These are phyloP conservation scores for Canis aureus DNA, from an alignment of 2,113 vertebrate species.

Conservation along the genomic window DNA sequence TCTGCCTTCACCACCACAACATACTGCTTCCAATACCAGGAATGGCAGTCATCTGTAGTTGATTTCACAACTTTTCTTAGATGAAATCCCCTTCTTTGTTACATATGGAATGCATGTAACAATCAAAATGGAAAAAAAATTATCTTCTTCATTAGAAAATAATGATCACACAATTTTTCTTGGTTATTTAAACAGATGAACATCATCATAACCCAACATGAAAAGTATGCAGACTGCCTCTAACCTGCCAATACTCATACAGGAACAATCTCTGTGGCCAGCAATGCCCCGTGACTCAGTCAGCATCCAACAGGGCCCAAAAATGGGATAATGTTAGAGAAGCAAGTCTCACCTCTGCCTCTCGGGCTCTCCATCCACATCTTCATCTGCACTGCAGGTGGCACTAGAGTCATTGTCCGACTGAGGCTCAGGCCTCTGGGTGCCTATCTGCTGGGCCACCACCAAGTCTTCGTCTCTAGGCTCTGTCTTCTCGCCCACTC, in stretches of 20 bases:
- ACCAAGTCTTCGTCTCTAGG: conserved; percentile 84
- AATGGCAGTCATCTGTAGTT: neutral
- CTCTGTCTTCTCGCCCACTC: conserved; percentile 89
- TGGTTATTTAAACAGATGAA: conserved; percentile 13
- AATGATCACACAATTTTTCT: neutral
- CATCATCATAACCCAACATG: neutral
- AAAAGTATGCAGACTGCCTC: neutral
- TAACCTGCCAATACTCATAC: neutral
- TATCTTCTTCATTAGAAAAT: neutral
- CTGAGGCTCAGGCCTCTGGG: conserved; percentile 86
- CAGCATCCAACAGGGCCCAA: neutral
- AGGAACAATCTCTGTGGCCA: neutral
- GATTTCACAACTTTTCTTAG: neutral
- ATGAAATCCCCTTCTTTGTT: neutral
- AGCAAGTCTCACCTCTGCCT: conserved; percentile 90
- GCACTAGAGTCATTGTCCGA: conserved; percentile 99
- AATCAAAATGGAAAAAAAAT: neutral
- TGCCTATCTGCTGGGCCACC: conserved; percentile 76
- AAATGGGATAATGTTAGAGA: neutral
- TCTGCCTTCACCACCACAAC: neutral
- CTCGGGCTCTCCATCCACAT: conserved; percentile 96
- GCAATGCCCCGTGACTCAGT: neutral
- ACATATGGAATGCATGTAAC: neutral
- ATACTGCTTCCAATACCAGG: neutral
- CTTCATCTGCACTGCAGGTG: conserved; percentile 99